phyloP scores from a whole-genome alignment of 2,113 vertebrate species.

The Zootoca vivipara region DNA sequence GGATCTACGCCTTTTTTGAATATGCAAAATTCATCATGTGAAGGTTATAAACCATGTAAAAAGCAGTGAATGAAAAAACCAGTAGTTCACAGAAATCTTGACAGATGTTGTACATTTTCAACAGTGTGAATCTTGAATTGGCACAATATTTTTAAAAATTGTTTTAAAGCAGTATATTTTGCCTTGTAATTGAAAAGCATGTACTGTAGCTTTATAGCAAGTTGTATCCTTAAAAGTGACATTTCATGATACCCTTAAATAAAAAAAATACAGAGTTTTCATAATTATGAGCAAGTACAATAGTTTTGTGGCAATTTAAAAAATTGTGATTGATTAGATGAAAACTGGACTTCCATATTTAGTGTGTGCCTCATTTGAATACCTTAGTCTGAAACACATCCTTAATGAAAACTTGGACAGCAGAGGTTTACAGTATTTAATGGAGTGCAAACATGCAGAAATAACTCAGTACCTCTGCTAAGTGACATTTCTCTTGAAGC shows the following conservation, averaged over 20 bases:
- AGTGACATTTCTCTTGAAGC: slow-evolving; percentile 1
- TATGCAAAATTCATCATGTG: neutral
- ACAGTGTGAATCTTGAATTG: neutral
- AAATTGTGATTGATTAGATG: neutral
- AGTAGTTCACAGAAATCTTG: neutral
- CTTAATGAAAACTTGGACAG: neutral
- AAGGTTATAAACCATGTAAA: neutral
- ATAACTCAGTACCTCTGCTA: neutral
- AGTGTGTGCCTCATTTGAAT: neutral
- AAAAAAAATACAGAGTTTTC: neutral
- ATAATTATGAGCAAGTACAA: neutral
- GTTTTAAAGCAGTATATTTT: slow-evolving; percentile 22
- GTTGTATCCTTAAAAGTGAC: neutral
- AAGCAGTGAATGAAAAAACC: slow-evolving; percentile 6
- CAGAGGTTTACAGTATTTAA: neutral
- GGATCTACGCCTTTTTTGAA: slow-evolving; percentile 1
- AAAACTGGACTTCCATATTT: neutral
- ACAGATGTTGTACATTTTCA: neutral
- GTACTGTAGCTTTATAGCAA: slow-evolving; percentile 30
- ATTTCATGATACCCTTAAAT: neutral
- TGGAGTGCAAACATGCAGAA: too few species aligned
- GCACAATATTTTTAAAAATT: neutral
- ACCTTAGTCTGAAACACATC: neutral
- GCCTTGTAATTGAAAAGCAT: slow-evolving; percentile 14
- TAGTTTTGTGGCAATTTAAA: neutral